phyloP scores from a whole-genome alignment of 92 coral and sea anemone genomes.

The Diadumene lineata region DNA sequence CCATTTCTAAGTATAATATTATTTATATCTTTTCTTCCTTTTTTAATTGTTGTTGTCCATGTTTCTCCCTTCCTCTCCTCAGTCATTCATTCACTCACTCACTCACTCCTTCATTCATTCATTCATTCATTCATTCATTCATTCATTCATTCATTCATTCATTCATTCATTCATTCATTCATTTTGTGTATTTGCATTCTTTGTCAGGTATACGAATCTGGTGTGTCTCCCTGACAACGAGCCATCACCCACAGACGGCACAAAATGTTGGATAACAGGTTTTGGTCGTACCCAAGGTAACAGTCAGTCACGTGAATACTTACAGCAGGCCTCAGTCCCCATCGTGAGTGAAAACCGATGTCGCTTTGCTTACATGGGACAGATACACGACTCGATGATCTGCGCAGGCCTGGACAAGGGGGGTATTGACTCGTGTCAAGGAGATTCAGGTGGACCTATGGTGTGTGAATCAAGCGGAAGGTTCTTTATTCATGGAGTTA shows the following conservation, averaged over 20 bases:
- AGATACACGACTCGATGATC: conserved; percentile 63
- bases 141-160: neutral
- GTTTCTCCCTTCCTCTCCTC: too few relatives aligned
- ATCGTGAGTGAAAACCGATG: conserved; percentile 52
- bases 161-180: neutral
- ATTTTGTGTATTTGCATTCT: neutral
- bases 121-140: neutral
- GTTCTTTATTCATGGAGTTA: conserved; percentile 51
- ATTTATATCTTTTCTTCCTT: too few relatives aligned
- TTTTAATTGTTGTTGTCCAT: too few relatives aligned
- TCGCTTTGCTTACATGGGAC: conserved; percentile 47
- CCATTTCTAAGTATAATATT: too few relatives aligned
- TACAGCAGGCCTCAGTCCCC: conserved; percentile 56
- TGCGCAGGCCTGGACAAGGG: conserved; percentile 59
- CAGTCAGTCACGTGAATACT: conserved; percentile 26
- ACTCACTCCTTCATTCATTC: neutral
- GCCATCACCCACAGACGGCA: conserved; percentile 40
- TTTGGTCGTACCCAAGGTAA: conserved; percentile 48
- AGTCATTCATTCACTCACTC: neutral
- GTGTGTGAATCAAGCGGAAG: conserved; percentile 49
- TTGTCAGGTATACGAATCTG: conserved; percentile 37
- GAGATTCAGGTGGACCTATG: conserved; percentile 58
- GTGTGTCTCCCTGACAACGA: conserved; percentile 46
- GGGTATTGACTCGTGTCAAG: conserved; percentile 63
- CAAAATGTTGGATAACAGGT: conserved; percentile 63